Base-by-base conservation (phyloP, 2,113 vertebrate genomes). In the Nerophis ophidion region DNA sequence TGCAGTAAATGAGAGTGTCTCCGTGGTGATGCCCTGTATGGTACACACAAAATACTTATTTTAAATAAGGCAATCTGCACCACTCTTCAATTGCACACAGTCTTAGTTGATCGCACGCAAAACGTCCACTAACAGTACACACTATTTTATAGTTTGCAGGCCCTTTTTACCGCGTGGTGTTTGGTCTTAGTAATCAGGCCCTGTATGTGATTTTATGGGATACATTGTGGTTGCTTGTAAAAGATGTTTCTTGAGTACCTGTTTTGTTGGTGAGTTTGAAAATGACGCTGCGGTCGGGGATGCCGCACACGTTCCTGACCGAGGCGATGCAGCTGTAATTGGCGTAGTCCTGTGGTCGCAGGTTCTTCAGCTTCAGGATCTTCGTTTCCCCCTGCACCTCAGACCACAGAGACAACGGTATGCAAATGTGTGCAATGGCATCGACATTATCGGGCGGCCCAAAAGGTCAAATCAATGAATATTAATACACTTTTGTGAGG, bases 251-350 rank as follows among this genome's bases (percentile, higher is more conserved):
- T 8, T 5, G 3, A n/a, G 16, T 75, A 96, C 95, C 95, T 76
- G 94, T 97, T 81, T 91, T 95, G 51, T 97, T 90, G 34, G 94
- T 96, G 72, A 98, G 95, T 66, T 88, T 91, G 90, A 98, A 99
- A 77, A 96, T 93, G 12, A 98, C 92, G 79, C 92, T 95, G 67
- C 94, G 96, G 86, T 99, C 95, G 0, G 93, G 92, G 82, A 99
- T 98, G 67, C 93, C 94, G 78, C 97, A 99, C 50, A 98, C 96
- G 48, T 91, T 97, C 63, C 97, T 87, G 71, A 99, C 95, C 0
- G 97, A 99, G 66, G 97, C 95, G 13, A 98, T 93, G 89, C 97
- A 99, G 91, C 96, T 99, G 88, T 99, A 99, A 70, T 98, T 98
- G 16, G 97, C 95, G 13, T 98, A 99, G 89, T 99, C 97, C 76